These are phyloP conservation scores for Corvus hawaiiensis DNA, from an alignment of 2,113 vertebrate genomes.

Conservation along the genomic window DNA sequence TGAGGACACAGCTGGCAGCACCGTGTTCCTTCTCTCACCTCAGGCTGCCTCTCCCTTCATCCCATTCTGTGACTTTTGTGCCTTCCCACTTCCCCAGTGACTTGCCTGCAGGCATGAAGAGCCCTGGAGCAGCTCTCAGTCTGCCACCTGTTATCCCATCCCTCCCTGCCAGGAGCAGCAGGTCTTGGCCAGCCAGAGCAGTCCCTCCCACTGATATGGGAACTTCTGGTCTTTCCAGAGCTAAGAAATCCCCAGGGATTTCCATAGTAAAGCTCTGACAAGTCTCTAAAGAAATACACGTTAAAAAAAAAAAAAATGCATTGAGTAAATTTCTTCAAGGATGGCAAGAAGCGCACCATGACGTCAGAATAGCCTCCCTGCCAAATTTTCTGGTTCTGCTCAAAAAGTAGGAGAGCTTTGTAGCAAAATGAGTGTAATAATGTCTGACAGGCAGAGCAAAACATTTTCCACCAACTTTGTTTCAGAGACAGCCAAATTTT, in stretches of 20 bases:
- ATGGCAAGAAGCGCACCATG: neutral
- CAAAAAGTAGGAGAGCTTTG: neutral
- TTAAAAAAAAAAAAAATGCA: neutral
- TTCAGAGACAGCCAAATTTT: neutral
- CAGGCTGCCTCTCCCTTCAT: neutral
- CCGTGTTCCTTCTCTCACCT: neutral
- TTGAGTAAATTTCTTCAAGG: neutral
- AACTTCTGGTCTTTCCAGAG: neutral
- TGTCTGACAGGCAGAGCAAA: conserved; percentile 28
- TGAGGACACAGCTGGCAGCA: neutral
- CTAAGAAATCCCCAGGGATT: neutral
- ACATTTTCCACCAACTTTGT: neutral
- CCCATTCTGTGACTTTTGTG: accelerated
- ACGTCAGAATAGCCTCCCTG: neutral
- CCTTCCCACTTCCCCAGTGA: neutral
- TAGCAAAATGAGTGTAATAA: neutral
- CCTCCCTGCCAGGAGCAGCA: neutral
- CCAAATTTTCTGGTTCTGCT: neutral
- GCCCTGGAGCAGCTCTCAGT: neutral
- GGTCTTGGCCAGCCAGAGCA: neutral
- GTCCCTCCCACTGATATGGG: neutral
- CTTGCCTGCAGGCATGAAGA: neutral
- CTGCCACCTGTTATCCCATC: neutral
- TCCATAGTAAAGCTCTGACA: neutral
- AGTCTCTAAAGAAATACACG: neutral